Evolutionary conservation across 2,888 invertebrate genomes (phyloP), one percentile per base, ranked within the genome.

Genomic region (Spisula solida): DNA sequence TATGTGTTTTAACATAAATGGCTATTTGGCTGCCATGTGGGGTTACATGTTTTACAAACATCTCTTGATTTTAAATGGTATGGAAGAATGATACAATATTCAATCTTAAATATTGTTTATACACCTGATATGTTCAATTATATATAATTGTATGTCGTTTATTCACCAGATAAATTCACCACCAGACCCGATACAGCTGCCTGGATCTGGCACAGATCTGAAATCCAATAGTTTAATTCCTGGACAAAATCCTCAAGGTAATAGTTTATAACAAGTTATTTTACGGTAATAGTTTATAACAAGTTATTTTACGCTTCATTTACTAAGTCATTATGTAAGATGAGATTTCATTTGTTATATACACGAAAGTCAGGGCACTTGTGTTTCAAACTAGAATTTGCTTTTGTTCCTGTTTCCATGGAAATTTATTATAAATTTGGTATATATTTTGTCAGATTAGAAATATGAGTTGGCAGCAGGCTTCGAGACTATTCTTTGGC

Each of bases 201-300:
- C 95, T 55, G 90, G 94, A 88, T 90, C 93, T 8, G 94, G 93
- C 82, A 78, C 93, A 51, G 96, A 96, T 83, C 92, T 94, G 91
- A 96, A 96, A 93, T 94, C 95, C 91, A 95, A 94, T 91, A 94
- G 94, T 51, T 91, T 95, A 89, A 93, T 95, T 81, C 88, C 88
- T n/a, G 89, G 88, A 47, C 91, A 90, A 81, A 80, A 86, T 34
- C 56, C 82, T 18, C 91, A 87, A 91, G 91, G 91, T 86, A 86
- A 31, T 25, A 0, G 0, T 66, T 41, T 41, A 8, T 66, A 12
- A 66, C 25, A 25, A 66, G 51, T 60, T 60, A 60, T 60, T 66
- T 60, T 66, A 20, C n/a, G 25, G 91, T 86, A 86, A 31, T 25
- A 0, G 0, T 66, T n/a, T n/a, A n/a, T 56, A 6, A 56, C 20